A percentile compares a stretch with the other conserved stretches of the same genome.
Evolutionary conservation across 2,797 vertebrate species (phyloP).

Genomic region (Hipposideros larvatus): DNA sequence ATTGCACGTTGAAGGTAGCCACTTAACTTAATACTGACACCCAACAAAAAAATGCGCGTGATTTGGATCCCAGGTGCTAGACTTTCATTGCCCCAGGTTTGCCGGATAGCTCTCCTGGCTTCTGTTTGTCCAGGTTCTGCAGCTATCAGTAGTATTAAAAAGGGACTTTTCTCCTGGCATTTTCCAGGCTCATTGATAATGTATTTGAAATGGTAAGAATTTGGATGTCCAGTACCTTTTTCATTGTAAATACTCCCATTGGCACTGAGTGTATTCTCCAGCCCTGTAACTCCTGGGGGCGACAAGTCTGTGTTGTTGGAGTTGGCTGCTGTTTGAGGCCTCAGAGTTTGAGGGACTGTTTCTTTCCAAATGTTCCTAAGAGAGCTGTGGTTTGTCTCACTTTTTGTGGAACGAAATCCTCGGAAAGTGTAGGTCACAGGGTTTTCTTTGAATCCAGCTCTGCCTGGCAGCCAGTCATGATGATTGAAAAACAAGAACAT

Average conservation of each 20-base stretch:
- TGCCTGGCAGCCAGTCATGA: slow-evolving; percentile 92
- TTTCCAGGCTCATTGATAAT: slow-evolving; percentile 95
- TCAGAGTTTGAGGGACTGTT: slow-evolving; percentile 87
- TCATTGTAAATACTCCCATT: slow-evolving; percentile 91
- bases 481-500: slow-evolving; percentile 92
- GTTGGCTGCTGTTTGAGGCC: slow-evolving; percentile 87
- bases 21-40: slow-evolving; percentile 89
- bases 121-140: slow-evolving; percentile 94
- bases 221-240: slow-evolving; percentile 85
- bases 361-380: slow-evolving; percentile 90
- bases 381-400: slow-evolving; percentile 90
- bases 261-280: slow-evolving; percentile 89
- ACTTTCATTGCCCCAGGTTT: slow-evolving; percentile 97
- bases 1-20: slow-evolving; percentile 92
- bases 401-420: slow-evolving; percentile 89
- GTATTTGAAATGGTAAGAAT: slow-evolving; percentile 92
- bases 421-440: slow-evolving; percentile 92
- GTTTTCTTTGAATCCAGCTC: slow-evolving; percentile 90
- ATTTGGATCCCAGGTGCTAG: slow-evolving; percentile 90
- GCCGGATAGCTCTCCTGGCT: slow-evolving; percentile 95
- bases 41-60: slow-evolving; percentile 94
- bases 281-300: slow-evolving; percentile 87
- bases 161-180: slow-evolving; percentile 91
- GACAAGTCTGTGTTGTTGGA: slow-evolving; percentile 87
- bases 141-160: slow-evolving; percentile 95